Evolutionary conservation across 1,140 invertebrate genomes (phyloP), one percentile per base, ranked within the genome.

Genomic region (Temnothorax nylanderi): DNA sequence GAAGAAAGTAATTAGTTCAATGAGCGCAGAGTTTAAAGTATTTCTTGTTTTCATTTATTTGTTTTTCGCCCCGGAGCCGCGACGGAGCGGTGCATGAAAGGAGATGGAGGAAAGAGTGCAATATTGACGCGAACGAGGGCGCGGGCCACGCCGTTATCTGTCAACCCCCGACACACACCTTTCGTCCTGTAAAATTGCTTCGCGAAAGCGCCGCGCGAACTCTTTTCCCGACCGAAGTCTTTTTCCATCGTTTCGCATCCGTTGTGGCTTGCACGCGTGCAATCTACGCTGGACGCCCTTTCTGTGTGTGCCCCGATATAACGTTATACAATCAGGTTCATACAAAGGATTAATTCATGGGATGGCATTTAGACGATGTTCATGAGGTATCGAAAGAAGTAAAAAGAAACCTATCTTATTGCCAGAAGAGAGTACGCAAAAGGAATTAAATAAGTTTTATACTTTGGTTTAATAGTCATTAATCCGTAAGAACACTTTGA

Each of bases 131-230:
- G 76, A 80, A 64, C 51, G 58, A 47, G 18, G 44, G 16, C 41
- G 74, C 18, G 34, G 69, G 21, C 49, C 37, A 58, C 32, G 44
- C 34, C 71, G 62, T 87, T 87, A 87, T 87, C 87, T 77, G 84
- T 60, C 72, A 80, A 78, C 34, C 87, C 44, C 37, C 74, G 71
- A 71, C 44, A 32, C 41, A 41, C 47, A 67, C 71, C 26, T 85
- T 67, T 75, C 62, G 84, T 51, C 74, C 74, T 60, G 72, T 64
- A 37, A 86, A 88, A 88, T 86, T 88, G 74, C 84, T 51, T 71
- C 71, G 32, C 60, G 41, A 67, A 74, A 72, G 58, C 41, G 26
- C 47, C 26, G 32, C 11, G 51, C 37, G 49, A 77, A 49, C 69
- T 18, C 78, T 86, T 80, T 80, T 13, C 16, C 18, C 54, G 47